Percentiles rank a stretch among this genome's conserved stretches.
Conservation (phyloP, 2,888 invertebrate genomes). For the Heliconius erato region DNA sequence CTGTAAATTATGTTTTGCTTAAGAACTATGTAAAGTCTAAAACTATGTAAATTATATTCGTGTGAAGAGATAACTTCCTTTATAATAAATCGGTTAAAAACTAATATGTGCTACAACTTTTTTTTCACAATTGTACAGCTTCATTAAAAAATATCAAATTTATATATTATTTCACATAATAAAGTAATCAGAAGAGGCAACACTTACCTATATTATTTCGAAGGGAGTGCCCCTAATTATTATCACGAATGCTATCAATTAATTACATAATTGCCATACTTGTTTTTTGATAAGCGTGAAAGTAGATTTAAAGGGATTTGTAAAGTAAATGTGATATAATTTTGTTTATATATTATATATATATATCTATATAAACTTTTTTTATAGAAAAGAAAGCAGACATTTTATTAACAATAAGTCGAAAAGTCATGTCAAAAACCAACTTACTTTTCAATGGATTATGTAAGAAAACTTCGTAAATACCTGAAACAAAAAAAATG, state of each 20-base stretch:
- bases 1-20: too few relatives aligned
- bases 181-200: neutral
- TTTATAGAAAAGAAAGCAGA: too few relatives aligned
- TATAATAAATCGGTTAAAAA: too few relatives aligned
- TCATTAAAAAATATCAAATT: neutral
- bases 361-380: too few relatives aligned
- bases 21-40: too few relatives aligned
- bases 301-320: neutral
- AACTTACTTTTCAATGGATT: neutral
- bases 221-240: neutral
- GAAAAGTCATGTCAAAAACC: neutral
- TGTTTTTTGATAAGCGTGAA: constrained; percentile 8
- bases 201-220: neutral
- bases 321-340: neutral
- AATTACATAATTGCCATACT: neutral
- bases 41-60: too few relatives aligned
- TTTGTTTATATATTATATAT: neutral
- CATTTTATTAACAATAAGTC: too few relatives aligned
- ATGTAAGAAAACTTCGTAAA: neutral
- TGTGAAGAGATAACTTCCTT: too few relatives aligned
- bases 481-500: neutral
- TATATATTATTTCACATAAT: neutral
- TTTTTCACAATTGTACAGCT: too few relatives aligned
- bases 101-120: too few relatives aligned
- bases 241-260: constrained; percentile 5